Percentiles rank a stretch among this genome's conserved stretches.
Evolutionary conservation across 1,140 invertebrate species (phyloP).

Genomic region (Cotesia typhae): DNA sequence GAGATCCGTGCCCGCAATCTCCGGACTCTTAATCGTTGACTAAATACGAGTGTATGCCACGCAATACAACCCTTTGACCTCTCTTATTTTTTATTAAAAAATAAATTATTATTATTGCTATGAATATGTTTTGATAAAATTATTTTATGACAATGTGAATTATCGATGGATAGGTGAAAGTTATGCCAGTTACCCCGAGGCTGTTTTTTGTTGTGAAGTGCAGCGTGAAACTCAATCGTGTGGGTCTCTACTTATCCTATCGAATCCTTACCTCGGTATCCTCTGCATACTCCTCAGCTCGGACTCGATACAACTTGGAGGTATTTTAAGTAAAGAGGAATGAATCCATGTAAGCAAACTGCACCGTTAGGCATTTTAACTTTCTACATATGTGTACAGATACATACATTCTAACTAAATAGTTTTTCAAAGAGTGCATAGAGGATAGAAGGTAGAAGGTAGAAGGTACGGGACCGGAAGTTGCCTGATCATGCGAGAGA

Average conservation of each 20-base stretch:
- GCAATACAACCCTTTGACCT: slow-evolving; percentile 15
- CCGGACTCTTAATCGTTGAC: slow-evolving; percentile 13
- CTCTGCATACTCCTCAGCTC: no score
- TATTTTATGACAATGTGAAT: slow-evolving; percentile 7
- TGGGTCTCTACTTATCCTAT: not conserved
- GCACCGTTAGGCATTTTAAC: slow-evolving; percentile 21
- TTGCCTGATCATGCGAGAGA: slow-evolving; percentile 12
- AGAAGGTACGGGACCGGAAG: slow-evolving; percentile 41
- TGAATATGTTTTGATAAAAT: not conserved
- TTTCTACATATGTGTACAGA: not conserved
- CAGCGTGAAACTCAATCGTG: slow-evolving; percentile 27
- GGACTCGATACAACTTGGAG: not conserved
- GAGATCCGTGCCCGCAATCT: slow-evolving; percentile 21
- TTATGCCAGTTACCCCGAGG: slow-evolving; percentile 9
- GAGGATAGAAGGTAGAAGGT: not conserved
- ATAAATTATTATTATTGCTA: not conserved
- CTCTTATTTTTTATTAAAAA: slow-evolving; percentile 5
- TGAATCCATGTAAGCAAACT: slow-evolving; percentile 26
- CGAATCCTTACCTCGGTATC: no score
- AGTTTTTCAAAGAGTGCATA: no score
- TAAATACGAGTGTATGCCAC: slow-evolving; percentile 29
- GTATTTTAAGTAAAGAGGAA: slow-evolving; percentile 17
- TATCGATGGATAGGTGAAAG: slow-evolving; percentile 29
- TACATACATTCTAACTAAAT: no score
- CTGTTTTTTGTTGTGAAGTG: not conserved